These are phyloP conservation scores for Propithecus coquereli DNA, from an alignment of 2,113 vertebrate genomes.

Conservation along the genomic window DNA sequence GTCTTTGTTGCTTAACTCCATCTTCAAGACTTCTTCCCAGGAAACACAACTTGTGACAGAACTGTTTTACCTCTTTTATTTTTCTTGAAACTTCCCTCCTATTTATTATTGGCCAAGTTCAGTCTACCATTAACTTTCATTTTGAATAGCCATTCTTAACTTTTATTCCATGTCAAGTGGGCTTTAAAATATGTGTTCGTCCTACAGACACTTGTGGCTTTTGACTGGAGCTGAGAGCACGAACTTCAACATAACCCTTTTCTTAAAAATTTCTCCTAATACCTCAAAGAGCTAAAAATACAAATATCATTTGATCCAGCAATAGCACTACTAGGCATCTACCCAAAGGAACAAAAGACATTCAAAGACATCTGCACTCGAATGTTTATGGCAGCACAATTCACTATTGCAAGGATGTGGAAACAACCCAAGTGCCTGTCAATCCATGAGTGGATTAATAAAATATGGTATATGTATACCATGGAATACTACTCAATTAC, in stretches of 20 bases:
- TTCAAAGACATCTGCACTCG: too few relatives aligned
- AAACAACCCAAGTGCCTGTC: too few relatives aligned
- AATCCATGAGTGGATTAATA: too few relatives aligned
- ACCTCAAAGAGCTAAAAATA: too few relatives aligned
- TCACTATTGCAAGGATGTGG: too few relatives aligned
- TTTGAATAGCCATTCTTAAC: background rate
- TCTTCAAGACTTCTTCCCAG: background rate
- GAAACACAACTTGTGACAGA: background rate
- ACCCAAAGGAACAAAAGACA: too few relatives aligned
- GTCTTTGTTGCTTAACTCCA: background rate
- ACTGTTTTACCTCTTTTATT: background rate
- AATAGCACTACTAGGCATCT: too few relatives aligned
- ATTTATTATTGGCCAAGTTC: background rate
- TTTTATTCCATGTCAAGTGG: background rate
- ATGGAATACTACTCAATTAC: too few relatives aligned
- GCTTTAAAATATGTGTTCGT: constrained; percentile 8
- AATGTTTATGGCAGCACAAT: too few relatives aligned
- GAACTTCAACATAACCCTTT: background rate
- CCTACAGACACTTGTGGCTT: background rate
- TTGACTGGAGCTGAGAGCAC: background rate
- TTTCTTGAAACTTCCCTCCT: background rate
- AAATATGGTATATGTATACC: too few relatives aligned
- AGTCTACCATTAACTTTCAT: background rate
- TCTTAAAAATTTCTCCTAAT: background rate
- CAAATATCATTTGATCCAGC: too few relatives aligned